Evolutionary conservation across 2,113 vertebrate species (phyloP).

Genomic region (Panthera leo): DNA sequence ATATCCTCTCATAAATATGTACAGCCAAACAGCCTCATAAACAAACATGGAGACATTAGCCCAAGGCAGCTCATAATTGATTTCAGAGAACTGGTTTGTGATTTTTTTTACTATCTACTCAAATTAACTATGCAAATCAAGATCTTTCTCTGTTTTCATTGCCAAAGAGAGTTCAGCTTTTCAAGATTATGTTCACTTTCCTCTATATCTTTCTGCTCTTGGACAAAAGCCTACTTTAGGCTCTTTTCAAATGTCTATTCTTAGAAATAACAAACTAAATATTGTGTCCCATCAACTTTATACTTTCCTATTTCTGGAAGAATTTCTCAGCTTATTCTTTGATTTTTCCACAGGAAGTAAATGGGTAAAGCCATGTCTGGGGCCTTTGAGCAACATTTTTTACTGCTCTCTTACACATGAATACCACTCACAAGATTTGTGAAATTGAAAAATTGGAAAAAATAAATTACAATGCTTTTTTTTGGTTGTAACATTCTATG

Average conservation of each 20-base stretch:
- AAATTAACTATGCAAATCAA: slow-evolving; percentile 30
- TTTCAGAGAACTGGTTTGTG: not conserved
- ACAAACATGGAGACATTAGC: not conserved
- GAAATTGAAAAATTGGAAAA: not conserved
- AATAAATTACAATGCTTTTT: not conserved
- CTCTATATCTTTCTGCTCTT: not conserved
- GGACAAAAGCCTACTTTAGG: not conserved
- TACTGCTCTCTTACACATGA: not conserved
- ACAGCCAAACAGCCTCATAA: not conserved
- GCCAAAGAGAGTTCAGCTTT: not conserved
- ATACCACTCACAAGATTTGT: not conserved
- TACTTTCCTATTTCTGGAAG: not conserved
- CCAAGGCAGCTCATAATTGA: not conserved
- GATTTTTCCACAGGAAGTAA: not conserved
- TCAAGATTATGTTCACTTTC: not conserved
- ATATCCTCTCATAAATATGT: not conserved
- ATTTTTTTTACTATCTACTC: slow-evolving; percentile 29
- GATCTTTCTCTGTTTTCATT: not conserved
- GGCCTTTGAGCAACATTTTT: not conserved
- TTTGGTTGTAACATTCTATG: not conserved
- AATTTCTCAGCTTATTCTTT: not conserved
- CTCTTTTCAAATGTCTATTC: not conserved
- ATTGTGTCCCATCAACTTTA: not conserved
- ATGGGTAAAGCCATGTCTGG: not conserved
- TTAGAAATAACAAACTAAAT: not conserved